Base-by-base conservation (phyloP, 2,797 vertebrate species). In the Hozukius guyotensis region DNA sequence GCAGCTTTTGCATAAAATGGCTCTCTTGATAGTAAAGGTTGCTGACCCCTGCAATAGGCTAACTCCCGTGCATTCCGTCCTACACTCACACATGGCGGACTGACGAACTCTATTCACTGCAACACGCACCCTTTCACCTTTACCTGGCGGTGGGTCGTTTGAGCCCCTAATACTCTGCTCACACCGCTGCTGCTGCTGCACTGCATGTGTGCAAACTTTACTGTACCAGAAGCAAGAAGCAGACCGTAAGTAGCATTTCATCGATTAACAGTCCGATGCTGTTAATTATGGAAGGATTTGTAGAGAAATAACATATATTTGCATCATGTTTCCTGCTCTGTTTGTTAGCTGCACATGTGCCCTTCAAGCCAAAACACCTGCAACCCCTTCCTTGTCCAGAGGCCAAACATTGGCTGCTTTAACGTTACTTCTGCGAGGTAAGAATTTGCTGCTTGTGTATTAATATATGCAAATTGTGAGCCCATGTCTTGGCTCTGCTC, bases 111-210 rank as follows among this genome's bases (percentile, higher is more conserved):
- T 8, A 1, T 6, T 20, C 36, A 24, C 20, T 16, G 2, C 1
- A 4, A 14, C 12, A 49, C 64, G 27, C 65, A 53, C 67, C 72
- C 14, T 34, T n/a, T 57, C 22, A 68, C 56, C 64, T 71, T 13
- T 14, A 4, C 34, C 8, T 18, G n/a, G n/a, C n/a, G n/a, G n/a
- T n/a, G n/a, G n/a, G n/a, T n/a, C n/a, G n/a, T n/a, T n/a, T n/a
- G 34, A 42, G 36, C 27, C 42, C 2, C 3, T 9, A 3, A 52
- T n/a, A 1, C 0, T 0, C 27, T n/a, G 32, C 4, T n/a, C 8
- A 2, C 24, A 10, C 5, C 1, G 16, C 12, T 27, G 32, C 18
- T 24, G 10, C 38, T 25, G 11, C 42, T 10, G 16, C n/a, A 29
- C 22, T 66, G 9, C 20, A 10, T 6, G 7, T 13, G 7, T 61